phyloP scores from a whole-genome alignment of 2,113 vertebrate species.

The Corythoichthys intestinalis region DNA sequence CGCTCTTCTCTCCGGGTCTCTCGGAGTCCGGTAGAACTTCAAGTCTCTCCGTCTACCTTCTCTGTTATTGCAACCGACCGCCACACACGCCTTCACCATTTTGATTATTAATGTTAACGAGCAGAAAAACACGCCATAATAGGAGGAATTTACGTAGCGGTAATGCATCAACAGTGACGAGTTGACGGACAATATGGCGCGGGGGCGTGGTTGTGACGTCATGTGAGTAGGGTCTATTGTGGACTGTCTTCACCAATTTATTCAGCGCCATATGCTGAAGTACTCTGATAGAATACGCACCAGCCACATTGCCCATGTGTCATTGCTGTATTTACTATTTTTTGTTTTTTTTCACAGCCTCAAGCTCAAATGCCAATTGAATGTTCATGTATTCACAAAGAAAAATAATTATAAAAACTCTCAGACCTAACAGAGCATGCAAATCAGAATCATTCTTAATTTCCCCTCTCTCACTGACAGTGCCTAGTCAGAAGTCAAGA shows the following conservation, averaged over 20 bases:
- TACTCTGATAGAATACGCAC: conserved; percentile 60
- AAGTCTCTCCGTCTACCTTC: too few relatives aligned
- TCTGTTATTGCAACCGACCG: too few relatives aligned
- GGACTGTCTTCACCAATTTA: conserved; percentile 60
- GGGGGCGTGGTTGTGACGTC: too few relatives aligned
- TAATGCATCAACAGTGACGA: too few relatives aligned
- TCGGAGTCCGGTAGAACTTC: too few relatives aligned
- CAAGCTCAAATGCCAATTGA: conserved; percentile 52
- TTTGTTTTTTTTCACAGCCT: conserved; percentile 19
- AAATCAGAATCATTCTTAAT: conserved; percentile 58
- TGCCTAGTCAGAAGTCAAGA: conserved; percentile 36
- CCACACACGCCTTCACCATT: too few relatives aligned
- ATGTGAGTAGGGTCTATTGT: conserved; percentile 13
- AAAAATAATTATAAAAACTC: conserved; percentile 19
- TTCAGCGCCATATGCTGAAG: conserved; percentile 55
- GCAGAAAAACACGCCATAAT: too few relatives aligned
- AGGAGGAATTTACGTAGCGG: too few relatives aligned
- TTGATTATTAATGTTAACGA: too few relatives aligned
- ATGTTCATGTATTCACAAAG: conserved; percentile 21
- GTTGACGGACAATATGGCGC: too few relatives aligned
- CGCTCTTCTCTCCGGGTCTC: too few relatives aligned
- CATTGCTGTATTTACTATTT: conserved; percentile 28
- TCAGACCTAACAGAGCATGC: conserved; percentile 52
- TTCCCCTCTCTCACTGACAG: conserved; percentile 32
- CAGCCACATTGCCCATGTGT: conserved; percentile 37